A percentile compares a stretch with the other conserved stretches of the same genome.
Evolutionary conservation across 2,113 vertebrate genomes (phyloP).

Genomic region (Phrynocephalus versicolor): DNA sequence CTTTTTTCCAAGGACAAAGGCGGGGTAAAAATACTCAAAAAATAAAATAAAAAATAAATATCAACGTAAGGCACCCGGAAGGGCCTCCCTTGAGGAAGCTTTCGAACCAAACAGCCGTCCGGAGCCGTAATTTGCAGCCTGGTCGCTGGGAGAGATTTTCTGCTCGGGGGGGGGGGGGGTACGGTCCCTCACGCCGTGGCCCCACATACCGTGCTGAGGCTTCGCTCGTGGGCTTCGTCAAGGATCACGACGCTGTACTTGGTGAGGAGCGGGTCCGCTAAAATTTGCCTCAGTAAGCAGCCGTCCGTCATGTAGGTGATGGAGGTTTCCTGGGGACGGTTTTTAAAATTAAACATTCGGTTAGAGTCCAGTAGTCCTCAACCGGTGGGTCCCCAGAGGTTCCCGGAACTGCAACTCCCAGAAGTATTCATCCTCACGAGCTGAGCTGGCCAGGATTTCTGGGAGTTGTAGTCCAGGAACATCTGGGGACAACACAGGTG

Average conservation of each 20-base stretch:
- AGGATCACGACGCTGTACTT: constrained; percentile 90
- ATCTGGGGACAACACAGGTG: too few species aligned
- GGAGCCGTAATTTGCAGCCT: not conserved
- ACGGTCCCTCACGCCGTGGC: not conserved
- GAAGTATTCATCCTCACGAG: too few species aligned
- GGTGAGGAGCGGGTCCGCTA: constrained; percentile 85
- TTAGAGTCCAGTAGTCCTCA: too few species aligned
- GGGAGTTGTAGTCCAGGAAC: too few species aligned
- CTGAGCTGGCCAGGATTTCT: too few species aligned
- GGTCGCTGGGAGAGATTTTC: not conserved
- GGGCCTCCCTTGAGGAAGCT: too few species aligned
- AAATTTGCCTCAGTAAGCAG: constrained; percentile 90
- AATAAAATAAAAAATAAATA: too few species aligned
- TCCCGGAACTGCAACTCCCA: too few species aligned
- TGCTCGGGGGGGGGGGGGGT: not conserved
- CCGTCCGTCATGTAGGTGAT: constrained; percentile 98
- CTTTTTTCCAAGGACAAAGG: too few species aligned
- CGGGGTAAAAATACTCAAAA: too few species aligned
- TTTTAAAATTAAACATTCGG: not conserved
- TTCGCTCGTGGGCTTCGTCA: constrained; percentile 97
- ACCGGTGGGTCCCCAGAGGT: too few species aligned
- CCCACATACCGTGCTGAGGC: constrained; percentile 91
- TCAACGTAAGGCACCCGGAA: too few species aligned
- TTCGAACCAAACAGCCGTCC: not conserved
- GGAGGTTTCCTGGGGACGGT: constrained; percentile 84